These are phyloP conservation scores for Drosophila repletoides DNA, from an alignment of 1,140 invertebrate genomes.

Conservation along the genomic window DNA sequence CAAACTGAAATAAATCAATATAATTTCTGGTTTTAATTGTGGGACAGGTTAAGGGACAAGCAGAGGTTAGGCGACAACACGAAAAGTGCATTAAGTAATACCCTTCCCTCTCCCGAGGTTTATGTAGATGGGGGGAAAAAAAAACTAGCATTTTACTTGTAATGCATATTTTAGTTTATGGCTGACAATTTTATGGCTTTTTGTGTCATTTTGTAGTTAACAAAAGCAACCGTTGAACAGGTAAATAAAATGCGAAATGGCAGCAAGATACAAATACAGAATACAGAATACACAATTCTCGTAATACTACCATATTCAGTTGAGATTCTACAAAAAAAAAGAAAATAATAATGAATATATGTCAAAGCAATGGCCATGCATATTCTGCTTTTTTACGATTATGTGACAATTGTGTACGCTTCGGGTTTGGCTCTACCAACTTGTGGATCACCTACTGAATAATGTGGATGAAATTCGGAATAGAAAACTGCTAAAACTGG, in stretches of 20 bases:
- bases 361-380: slow-evolving; percentile 32
- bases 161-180: slow-evolving; percentile 62
- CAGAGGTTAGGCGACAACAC: slow-evolving; percentile 26
- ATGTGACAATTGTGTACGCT: slow-evolving; percentile 24
- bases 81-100: slow-evolving; percentile 63
- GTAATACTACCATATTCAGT: not conserved
- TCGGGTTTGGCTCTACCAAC: not conserved
- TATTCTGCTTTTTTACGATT: slow-evolving; percentile 23
- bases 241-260: slow-evolving; percentile 28
- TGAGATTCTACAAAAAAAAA: not conserved
- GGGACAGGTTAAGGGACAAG: slow-evolving; percentile 30
- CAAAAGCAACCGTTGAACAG: slow-evolving; percentile 8
- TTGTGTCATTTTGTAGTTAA: slow-evolving; percentile 31
- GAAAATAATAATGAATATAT: slow-evolving; percentile 14
- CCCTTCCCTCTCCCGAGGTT: slow-evolving; percentile 33
- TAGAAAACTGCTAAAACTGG: too few relatives aligned
- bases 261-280: too few relatives aligned
- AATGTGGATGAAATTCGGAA: too few relatives aligned
- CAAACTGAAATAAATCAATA: slow-evolving; percentile 57
- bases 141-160: slow-evolving; percentile 25
- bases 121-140: slow-evolving; percentile 26
- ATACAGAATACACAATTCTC: slow-evolving; percentile 17
- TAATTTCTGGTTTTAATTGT: slow-evolving; percentile 62
- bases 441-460: slow-evolving; percentile 15
- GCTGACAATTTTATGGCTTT: slow-evolving; percentile 27